These are phyloP conservation scores for Blennius ocellaris DNA, from an alignment of 2,113 vertebrate species.

Conservation along the genomic window DNA sequence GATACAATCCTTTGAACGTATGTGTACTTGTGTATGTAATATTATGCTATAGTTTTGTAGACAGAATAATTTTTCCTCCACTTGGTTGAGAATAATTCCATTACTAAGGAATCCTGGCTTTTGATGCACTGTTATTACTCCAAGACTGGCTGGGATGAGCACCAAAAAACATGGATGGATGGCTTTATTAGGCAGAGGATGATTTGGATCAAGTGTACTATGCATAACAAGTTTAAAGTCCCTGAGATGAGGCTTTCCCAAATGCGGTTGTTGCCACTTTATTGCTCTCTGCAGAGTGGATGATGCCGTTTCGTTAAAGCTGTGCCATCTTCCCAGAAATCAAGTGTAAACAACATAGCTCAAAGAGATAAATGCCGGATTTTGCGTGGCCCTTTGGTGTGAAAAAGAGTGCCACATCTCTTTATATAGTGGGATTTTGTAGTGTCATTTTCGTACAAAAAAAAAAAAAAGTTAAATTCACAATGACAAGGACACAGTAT, in stretches of 20 bases:
- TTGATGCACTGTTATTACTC: not conserved
- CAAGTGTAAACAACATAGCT: constrained; percentile 18
- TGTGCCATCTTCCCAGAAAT: constrained; percentile 30
- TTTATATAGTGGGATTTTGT: constrained; percentile 23
- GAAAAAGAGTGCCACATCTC: constrained; percentile 26
- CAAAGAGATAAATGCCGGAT: constrained; percentile 27
- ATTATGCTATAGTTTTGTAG: no score
- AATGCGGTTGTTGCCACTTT: constrained; percentile 27
- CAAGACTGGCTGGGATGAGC: constrained; percentile 1
- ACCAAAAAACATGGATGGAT: constrained; percentile 20
- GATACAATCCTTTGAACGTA: no score
- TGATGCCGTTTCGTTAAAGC: constrained; percentile 17
- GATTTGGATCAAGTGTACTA: constrained; percentile 32
- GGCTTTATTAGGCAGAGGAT: constrained; percentile 6
- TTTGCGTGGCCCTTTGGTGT: constrained; percentile 1
- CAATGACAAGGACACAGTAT: not conserved
- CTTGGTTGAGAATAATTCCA: not conserved
- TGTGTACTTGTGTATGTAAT: no score
- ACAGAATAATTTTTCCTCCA: not conserved
- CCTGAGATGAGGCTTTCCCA: constrained; percentile 16
- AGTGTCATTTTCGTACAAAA: constrained; percentile 6
- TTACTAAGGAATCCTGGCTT: not conserved
- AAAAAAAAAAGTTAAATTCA: constrained; percentile 1
- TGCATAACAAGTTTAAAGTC: constrained; percentile 27
- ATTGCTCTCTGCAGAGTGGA: constrained; percentile 26